These are phyloP conservation scores for Erithacus rubecula DNA, from an alignment of 2,797 vertebrate species.

Conservation along the genomic window DNA sequence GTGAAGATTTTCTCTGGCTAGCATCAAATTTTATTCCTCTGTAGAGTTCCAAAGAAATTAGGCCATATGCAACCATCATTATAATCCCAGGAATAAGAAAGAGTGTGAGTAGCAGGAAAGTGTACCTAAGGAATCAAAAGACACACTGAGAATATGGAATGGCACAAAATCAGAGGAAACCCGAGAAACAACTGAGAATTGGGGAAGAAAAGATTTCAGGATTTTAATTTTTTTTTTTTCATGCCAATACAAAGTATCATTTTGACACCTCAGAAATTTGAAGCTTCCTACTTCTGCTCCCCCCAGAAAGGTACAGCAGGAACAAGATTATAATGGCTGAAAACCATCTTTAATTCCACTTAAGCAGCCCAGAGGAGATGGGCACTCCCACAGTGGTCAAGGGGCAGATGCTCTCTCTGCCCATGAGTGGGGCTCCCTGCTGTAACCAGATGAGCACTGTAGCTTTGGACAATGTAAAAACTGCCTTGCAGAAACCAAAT, in stretches of 20 bases:
- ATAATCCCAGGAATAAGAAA: conserved; percentile 94
- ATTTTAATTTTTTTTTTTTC: background rate
- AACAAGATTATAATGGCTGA: background rate
- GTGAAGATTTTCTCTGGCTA: conserved; percentile 82
- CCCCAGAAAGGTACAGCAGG: background rate
- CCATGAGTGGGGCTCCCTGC: background rate
- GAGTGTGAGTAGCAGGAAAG: conserved; percentile 89
- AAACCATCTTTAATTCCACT: background rate
- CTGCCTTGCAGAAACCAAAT: background rate
- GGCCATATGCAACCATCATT: conserved; percentile 93
- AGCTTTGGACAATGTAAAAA: background rate
- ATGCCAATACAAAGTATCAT: background rate
- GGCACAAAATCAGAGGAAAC: background rate
- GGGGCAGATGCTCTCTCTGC: background rate
- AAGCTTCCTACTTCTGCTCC: background rate
- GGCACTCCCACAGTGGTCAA: accelerated
- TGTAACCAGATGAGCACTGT: background rate
- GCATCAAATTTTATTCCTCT: conserved; percentile 90
- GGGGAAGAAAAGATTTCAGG: background rate
- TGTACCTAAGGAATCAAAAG: conserved; percentile 82
- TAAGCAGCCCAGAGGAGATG: background rate
- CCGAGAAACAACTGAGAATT: background rate
- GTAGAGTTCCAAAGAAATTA: conserved; percentile 95
- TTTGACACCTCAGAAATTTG: background rate
- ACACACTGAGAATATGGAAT: background rate